A percentile compares a stretch with the other conserved stretches of the same genome.
Evolutionary conservation across 1,140 invertebrate species (phyloP).

Genomic region (Oreohelix idahoensis): DNA sequence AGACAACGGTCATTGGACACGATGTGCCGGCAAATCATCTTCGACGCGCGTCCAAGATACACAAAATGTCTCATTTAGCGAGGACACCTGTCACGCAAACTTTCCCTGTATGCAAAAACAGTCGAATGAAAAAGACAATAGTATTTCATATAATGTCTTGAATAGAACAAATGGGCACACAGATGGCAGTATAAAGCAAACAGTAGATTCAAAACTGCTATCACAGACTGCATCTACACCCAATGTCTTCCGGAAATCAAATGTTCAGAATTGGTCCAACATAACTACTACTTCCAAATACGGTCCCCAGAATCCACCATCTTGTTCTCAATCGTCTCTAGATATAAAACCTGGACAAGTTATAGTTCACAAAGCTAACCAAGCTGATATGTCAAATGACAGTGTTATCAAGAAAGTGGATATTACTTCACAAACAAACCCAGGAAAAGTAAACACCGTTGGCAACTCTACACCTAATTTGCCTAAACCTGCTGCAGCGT

Average conservation of each 20-base stretch:
- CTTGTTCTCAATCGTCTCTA: background rate
- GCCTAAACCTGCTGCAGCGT: background rate
- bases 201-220: background rate
- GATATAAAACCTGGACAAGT: too few species aligned
- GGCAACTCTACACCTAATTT: background rate
- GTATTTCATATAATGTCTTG: background rate
- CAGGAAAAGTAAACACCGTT: background rate
- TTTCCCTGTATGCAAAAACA: background rate
- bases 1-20: background rate
- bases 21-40: background rate
- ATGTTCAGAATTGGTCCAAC: background rate
- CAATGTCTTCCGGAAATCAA: background rate
- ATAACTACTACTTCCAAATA: background rate
- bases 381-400: background rate
- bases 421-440: background rate
- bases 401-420: background rate
- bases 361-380: background rate
- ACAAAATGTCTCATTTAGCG: background rate
- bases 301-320: background rate
- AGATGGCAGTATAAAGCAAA: background rate
- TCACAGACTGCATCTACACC: background rate
- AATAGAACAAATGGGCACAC: background rate
- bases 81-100: background rate
- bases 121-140: background rate
- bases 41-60: background rate